Percentiles rank a stretch among this genome's conserved stretches.
phyloP scores from a whole-genome alignment of 2,113 vertebrate genomes.

The Odontophorus gujanensis region DNA sequence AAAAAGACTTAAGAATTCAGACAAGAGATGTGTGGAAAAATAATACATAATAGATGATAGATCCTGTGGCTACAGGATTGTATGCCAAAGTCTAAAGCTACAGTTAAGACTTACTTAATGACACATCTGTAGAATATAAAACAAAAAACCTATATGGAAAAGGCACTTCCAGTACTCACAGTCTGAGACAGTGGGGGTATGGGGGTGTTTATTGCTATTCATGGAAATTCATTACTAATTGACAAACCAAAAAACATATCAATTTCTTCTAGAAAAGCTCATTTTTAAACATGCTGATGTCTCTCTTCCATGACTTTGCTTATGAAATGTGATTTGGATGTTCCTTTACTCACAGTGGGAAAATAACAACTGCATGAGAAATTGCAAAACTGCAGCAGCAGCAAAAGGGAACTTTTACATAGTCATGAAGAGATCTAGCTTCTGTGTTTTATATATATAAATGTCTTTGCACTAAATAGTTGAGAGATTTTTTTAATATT shows the following conservation, averaged over 20 bases:
- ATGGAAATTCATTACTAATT: constrained; percentile 57
- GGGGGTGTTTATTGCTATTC: constrained; percentile 50
- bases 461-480: neutral
- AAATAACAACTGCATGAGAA: neutral
- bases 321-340: constrained; percentile 36
- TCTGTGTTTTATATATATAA: neutral
- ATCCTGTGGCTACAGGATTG: neutral
- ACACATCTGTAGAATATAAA: constrained; percentile 62
- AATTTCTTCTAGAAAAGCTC: constrained; percentile 34
- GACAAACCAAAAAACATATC: constrained; percentile 54
- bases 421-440: neutral
- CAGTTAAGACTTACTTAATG: constrained; percentile 45
- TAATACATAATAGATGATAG: constrained; percentile 17
- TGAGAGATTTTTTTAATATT: neutral
- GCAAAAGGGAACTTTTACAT: neutral
- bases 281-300: neutral
- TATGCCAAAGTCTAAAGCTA: constrained; percentile 47
- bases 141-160: constrained; percentile 45
- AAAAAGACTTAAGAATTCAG: constrained; percentile 22
- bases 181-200: neutral
- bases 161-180: constrained; percentile 21
- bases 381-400: neutral
- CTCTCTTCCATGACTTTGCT: constrained; percentile 30
- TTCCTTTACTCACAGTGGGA: neutral
- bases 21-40: constrained; percentile 48